Conservation (phyloP, 2,888 invertebrate genomes). For the Drosophila sordidula region DNA sequence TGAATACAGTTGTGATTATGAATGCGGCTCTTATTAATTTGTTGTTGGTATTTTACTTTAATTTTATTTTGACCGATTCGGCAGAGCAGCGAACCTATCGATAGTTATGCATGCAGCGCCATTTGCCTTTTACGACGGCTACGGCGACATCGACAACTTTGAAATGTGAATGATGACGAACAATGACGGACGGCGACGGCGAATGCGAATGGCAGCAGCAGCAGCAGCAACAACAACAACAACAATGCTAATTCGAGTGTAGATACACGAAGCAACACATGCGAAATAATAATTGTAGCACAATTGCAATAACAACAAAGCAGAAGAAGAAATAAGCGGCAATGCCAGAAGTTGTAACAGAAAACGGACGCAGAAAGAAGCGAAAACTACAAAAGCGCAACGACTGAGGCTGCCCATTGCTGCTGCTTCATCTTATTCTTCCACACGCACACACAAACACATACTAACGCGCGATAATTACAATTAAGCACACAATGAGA, state of each 20-base stretch:
- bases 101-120: constrained; percentile 71
- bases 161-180: constrained; percentile 65
- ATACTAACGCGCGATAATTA: constrained; percentile 59
- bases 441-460: constrained; percentile 22
- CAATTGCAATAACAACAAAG: constrained; percentile 57
- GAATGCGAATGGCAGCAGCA: constrained; percentile 55
- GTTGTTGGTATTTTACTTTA: not conserved
- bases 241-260: constrained; percentile 75
- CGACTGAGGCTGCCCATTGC: constrained; percentile 53
- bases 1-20: constrained; percentile 39
- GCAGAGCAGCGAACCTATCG: constrained; percentile 53
- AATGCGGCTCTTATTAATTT: constrained; percentile 21
- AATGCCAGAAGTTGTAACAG: constrained; percentile 40
- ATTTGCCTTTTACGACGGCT: constrained; percentile 61
- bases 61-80: constrained; percentile 38
- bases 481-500: constrained; percentile 81
- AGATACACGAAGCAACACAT: constrained; percentile 69
- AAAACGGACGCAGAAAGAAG: constrained; percentile 18
- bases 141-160: constrained; percentile 54
- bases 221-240: constrained; percentile 61
- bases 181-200: constrained; percentile 69
- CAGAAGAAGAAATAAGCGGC: constrained; percentile 30
- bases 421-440: constrained; percentile 46
- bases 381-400: constrained; percentile 70
- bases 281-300: constrained; percentile 79